These are phyloP conservation scores for Aphaenogaster floridana DNA, from an alignment of 1,140 invertebrate genomes.

Conservation along the genomic window DNA sequence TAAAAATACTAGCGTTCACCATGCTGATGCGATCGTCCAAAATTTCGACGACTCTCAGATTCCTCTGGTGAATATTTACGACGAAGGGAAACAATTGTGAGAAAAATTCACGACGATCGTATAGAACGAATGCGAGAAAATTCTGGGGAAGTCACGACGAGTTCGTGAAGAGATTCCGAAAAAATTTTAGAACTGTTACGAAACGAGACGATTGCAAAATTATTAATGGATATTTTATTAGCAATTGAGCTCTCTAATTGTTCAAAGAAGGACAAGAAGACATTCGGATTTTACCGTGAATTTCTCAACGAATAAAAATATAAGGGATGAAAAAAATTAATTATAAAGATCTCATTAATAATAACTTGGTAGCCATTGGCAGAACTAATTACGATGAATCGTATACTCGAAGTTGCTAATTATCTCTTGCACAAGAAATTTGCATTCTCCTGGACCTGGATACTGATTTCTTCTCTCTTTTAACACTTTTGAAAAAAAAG, in stretches of 20 bases:
- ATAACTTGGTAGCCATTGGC: background rate
- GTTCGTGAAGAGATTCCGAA: background rate
- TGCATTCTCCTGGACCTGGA: background rate
- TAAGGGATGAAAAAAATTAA: background rate
- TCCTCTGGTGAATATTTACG: constrained; percentile 4
- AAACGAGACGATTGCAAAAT: background rate
- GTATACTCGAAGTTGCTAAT: background rate
- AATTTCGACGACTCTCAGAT: constrained; percentile 15
- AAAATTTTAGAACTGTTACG: background rate
- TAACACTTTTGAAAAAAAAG: background rate
- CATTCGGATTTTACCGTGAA: background rate
- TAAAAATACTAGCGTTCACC: constrained; percentile 56
- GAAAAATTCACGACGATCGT: background rate
- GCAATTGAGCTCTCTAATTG: background rate
- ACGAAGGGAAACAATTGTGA: background rate
- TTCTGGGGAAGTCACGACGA: background rate
- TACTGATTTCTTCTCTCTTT: background rate
- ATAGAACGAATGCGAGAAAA: background rate
- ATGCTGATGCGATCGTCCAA: constrained; percentile 10
- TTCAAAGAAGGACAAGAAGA: background rate
- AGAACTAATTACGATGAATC: background rate
- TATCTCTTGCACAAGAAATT: background rate
- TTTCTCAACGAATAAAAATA: background rate
- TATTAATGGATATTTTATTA: background rate
- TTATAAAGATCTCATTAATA: constrained; percentile 6